Percentiles rank a stretch among this genome's conserved stretches.
These are phyloP conservation scores for Pyrocoelia pectoralis DNA, from an alignment of 2,888 invertebrate genomes.

Conservation along the genomic window DNA sequence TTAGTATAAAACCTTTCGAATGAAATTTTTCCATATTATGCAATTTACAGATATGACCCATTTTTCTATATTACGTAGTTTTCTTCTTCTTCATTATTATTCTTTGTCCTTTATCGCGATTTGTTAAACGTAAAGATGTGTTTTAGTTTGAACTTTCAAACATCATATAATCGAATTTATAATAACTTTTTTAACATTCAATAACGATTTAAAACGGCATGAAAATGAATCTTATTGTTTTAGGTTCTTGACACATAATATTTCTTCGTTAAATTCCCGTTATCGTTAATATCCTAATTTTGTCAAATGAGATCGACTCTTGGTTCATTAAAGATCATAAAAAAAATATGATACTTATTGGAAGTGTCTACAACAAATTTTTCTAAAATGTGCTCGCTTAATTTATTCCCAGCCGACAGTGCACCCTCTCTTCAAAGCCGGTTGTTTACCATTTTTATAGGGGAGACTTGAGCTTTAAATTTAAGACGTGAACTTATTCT, in stretches of 20 bases:
- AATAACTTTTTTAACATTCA: not conserved
- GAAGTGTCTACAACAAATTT: not conserved
- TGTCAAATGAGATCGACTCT: not conserved
- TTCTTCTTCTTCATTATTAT: too few relatives aligned
- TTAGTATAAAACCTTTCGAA: too few relatives aligned
- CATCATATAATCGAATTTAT: too few relatives aligned
- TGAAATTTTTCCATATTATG: too few relatives aligned
- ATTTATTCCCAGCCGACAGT: not conserved
- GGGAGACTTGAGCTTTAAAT: not conserved
- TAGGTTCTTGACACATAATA: not conserved
- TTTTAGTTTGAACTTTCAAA: too few relatives aligned
- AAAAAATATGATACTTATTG: not conserved
- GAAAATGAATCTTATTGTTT: not conserved
- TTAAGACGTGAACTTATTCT: not conserved
- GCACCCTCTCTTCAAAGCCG: not conserved
- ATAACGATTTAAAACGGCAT: not conserved
- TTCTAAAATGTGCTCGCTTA: not conserved
- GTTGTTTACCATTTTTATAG: constrained; percentile 1
- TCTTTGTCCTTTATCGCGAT: too few relatives aligned
- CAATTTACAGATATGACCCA: too few relatives aligned
- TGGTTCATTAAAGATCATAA: too few relatives aligned
- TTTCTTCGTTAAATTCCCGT: not conserved
- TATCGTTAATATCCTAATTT: not conserved
- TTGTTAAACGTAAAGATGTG: too few relatives aligned
- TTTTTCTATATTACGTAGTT: too few relatives aligned